Evolutionary conservation across 2,888 invertebrate species (phyloP), one percentile per base, ranked within the genome.

Genomic region (Sinelater perroti): DNA sequence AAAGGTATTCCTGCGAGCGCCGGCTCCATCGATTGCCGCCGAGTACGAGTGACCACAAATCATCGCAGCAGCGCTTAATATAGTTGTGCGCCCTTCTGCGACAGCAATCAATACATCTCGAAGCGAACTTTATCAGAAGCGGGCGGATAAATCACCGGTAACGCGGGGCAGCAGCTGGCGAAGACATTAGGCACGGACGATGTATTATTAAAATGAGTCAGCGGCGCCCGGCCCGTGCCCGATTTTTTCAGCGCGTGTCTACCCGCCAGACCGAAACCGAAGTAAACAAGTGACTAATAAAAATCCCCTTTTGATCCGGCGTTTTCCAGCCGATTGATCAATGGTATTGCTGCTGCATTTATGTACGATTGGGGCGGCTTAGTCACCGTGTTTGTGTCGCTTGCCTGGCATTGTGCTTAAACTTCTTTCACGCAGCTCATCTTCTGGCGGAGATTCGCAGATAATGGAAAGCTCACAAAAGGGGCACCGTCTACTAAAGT

Each of bases 251-350:
- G 35, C 45, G 20, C n/a, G 16, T 46, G 40, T 30, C 38, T 45
- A 21, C 20, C 42, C 26, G 11, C 42, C 16, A 42, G 24, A 53
- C 31, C 30, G 28, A 47, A 40, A 42, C 33, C 20, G 47, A 24
- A 33, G 33, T 46, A 53, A 53, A 49, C 35, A 53, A 58, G 53
- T 58, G 58, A 58, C 53, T 53, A 58, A 58, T 47, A 58, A 42
- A 58, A 49, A 40, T 52, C 46, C 53, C 53, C 58, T 35, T 18
- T 10, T n/a, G 10, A 18, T 7, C 21, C 21, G 21, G 20, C 30
- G 28, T 17, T 14, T 51, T 45, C 44, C 50, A 56, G 30, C 28
- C 40, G 57, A 51, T 57, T 46, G 52, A 52, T 52, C 40, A 46
- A 52, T 50, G 50, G 44, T 35, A 50, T 50, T 56, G 31, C 18